Evolutionary conservation across 1,140 invertebrate genomes (phyloP).

Genomic region (Samia ricini): DNA sequence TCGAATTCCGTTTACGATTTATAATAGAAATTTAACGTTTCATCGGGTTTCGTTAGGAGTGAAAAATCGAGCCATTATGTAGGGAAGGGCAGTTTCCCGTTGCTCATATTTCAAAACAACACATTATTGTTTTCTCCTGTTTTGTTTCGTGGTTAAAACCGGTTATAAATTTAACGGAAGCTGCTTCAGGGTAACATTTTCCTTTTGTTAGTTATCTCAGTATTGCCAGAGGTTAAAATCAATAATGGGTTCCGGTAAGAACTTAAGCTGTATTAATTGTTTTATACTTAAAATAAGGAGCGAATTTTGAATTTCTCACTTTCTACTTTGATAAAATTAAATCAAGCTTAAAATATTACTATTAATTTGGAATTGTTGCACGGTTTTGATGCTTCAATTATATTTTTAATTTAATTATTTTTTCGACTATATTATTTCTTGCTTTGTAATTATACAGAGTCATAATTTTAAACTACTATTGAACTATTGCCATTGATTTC

Average conservation of each 20-base stretch:
- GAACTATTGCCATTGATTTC: too few species aligned
- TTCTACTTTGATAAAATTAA: too few species aligned
- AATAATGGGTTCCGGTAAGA: conserved; percentile 23
- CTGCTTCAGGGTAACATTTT: conserved; percentile 33
- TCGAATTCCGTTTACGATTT: conserved; percentile 50
- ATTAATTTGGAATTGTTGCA: too few species aligned
- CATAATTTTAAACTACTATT: too few species aligned
- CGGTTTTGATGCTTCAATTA: too few species aligned
- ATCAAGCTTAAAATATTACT: too few species aligned
- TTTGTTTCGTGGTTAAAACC: conserved; percentile 54
- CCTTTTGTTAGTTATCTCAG: conserved; percentile 14
- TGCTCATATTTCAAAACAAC: conserved; percentile 71
- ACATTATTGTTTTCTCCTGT: conserved; percentile 70
- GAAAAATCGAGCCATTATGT: conserved; percentile 69
- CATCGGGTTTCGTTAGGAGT: conserved; percentile 49
- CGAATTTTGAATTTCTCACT: too few species aligned
- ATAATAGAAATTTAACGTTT: conserved; percentile 49
- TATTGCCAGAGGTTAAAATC: conserved; percentile 10
- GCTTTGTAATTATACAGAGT: too few species aligned
- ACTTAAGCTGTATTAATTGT: conserved; percentile 19
- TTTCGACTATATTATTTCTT: too few species aligned
- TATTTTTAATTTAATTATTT: too few species aligned
- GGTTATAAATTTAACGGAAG: conserved; percentile 56
- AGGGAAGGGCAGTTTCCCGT: conserved; percentile 38
- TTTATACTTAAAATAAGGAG: not conserved